Conservation (phyloP, 2,113 vertebrate genomes). For the Protomyctophum bolini region DNA sequence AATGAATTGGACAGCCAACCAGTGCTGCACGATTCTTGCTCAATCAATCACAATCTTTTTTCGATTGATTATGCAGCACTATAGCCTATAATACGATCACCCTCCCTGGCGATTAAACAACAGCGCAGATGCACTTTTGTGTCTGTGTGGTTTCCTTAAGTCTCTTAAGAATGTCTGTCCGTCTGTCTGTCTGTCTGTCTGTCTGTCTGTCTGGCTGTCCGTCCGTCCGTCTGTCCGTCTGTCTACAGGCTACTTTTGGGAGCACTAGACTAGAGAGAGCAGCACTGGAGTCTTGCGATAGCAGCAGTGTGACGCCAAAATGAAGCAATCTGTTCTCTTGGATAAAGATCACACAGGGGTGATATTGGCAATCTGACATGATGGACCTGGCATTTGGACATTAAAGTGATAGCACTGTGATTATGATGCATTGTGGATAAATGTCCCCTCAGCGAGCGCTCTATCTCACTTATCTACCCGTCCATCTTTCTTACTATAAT, state of each 20-base stretch:
- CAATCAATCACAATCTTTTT: too few relatives aligned
- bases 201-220: neutral
- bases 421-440: neutral
- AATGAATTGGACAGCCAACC: too few relatives aligned
- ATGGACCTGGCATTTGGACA: constrained; percentile 46
- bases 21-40: too few relatives aligned
- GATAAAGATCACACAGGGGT: constrained; percentile 56
- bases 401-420: constrained; percentile 29
- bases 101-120: too few relatives aligned
- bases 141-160: neutral
- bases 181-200: neutral
- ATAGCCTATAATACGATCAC: too few relatives aligned
- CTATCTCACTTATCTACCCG: neutral
- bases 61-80: too few relatives aligned
- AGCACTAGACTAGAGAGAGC: neutral
- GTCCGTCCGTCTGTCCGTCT: neutral
- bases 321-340: constrained; percentile 39
- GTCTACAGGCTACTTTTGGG: neutral
- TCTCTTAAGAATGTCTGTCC: neutral
- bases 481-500: neutral
- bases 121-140: neutral
- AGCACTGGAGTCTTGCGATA: constrained; percentile 18
- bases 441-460: neutral
- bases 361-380: constrained; percentile 44
- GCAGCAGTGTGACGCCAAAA: constrained; percentile 49